These are phyloP conservation scores for Salminus brasiliensis DNA, from an alignment of 2,113 vertebrate genomes.

Conservation along the genomic window DNA sequence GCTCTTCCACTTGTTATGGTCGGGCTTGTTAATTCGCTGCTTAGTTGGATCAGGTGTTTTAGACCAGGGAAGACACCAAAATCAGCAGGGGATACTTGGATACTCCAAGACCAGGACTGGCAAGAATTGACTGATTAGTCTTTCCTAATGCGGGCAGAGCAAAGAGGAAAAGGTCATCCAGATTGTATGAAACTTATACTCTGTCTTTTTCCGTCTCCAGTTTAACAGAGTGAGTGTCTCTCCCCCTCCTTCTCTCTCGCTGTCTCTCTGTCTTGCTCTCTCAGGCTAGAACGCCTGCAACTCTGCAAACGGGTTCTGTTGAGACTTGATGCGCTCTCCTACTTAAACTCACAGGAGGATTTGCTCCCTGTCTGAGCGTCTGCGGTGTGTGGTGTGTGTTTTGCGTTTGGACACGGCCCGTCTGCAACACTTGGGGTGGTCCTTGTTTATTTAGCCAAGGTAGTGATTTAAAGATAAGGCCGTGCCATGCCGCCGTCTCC, in stretches of 20 bases:
- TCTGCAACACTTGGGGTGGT: slow-evolving; percentile 51
- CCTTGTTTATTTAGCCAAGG: slow-evolving; percentile 30
- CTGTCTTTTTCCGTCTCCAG: not conserved
- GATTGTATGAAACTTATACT: not conserved
- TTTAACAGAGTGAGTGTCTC: not conserved
- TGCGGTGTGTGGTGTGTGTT: slow-evolving; percentile 38
- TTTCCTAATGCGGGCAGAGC: no score
- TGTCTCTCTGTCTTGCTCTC: slow-evolving; percentile 19
- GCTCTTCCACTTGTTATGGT: no score
- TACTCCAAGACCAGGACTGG: no score
- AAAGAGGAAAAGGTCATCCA: no score
- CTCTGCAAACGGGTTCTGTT: slow-evolving; percentile 36
- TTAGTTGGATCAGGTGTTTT: no score
- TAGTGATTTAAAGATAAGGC: slow-evolving; percentile 50
- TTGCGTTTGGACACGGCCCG: slow-evolving; percentile 39
- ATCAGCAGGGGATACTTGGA: no score
- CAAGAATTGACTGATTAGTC: no score
- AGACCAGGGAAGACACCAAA: no score
- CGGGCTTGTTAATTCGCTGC: no score
- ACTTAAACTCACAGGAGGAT: slow-evolving; percentile 35
- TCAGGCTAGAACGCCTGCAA: slow-evolving; percentile 25
- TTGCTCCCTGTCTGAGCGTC: slow-evolving; percentile 45
- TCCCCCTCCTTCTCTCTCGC: slow-evolving; percentile 8
- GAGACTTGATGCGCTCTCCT: slow-evolving; percentile 51
- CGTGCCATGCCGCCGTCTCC: slow-evolving; percentile 32